These are phyloP conservation scores for Zalophus californianus DNA, from an alignment of 2,797 vertebrate species.

Conservation along the genomic window DNA sequence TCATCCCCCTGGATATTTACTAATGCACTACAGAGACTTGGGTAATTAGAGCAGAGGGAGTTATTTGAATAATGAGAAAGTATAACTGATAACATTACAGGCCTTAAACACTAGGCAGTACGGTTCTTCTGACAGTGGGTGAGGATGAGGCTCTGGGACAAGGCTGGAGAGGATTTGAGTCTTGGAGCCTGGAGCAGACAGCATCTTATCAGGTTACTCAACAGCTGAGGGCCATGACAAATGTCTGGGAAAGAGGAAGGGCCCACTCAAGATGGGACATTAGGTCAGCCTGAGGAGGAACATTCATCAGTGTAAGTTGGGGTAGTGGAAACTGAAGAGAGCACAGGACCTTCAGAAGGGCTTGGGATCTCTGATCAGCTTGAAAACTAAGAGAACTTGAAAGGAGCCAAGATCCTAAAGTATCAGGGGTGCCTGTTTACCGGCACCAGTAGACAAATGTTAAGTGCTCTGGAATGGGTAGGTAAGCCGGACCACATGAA, in stretches of 20 bases:
- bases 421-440: background rate
- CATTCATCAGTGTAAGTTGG: background rate
- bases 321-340: background rate
- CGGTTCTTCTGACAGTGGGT: background rate
- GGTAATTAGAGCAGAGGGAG: background rate
- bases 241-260: too few species aligned
- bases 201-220: background rate
- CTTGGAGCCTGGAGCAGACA: background rate
- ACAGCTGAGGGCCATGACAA: background rate
- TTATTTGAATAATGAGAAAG: background rate
- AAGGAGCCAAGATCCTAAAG: background rate
- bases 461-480: background rate
- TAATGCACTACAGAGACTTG: background rate
- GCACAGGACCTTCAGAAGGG: background rate
- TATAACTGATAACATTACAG: background rate
- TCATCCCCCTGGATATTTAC: background rate
- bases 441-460: background rate
- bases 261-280: background rate
- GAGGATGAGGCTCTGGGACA: background rate
- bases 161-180: too few species aligned
- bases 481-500: background rate
- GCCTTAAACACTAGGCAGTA: background rate
- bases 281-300: background rate
- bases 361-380: background rate
- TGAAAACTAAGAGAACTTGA: background rate